Evolutionary conservation across 2,797 vertebrate species (phyloP).

Genomic region (Pseudomugil gertrudae): DNA sequence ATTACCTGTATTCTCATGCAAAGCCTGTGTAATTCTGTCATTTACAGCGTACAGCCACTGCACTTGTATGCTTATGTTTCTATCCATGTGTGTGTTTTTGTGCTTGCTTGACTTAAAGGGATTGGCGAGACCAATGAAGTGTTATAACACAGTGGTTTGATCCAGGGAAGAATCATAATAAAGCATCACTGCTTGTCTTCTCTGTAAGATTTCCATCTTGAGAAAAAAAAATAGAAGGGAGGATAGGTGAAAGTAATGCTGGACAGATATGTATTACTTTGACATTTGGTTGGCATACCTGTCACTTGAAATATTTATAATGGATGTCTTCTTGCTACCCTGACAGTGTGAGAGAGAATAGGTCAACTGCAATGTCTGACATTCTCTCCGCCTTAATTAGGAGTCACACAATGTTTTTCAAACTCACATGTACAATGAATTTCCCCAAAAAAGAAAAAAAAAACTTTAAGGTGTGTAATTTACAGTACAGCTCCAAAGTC

Average conservation of each 20-base stretch:
- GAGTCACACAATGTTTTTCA: constrained; percentile 26
- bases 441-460: neutral
- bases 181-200: constrained; percentile 32
- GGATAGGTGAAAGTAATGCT: constrained; percentile 48
- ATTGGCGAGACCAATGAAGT: constrained; percentile 31
- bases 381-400: constrained; percentile 53
- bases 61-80: constrained; percentile 33
- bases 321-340: constrained; percentile 53
- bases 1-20: constrained; percentile 71
- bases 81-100: constrained; percentile 17
- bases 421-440: neutral
- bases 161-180: constrained; percentile 49
- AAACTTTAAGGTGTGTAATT: neutral
- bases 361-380: constrained; percentile 52
- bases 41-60: constrained; percentile 37
- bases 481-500: neutral
- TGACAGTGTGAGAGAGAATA: constrained; percentile 44
- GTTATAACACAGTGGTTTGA: constrained; percentile 41
- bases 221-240: constrained; percentile 27
- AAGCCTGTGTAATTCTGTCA: constrained; percentile 67
- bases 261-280: constrained; percentile 56
- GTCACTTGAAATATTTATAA: constrained; percentile 71
- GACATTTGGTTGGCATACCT: constrained; percentile 66
- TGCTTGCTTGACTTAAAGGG: constrained; percentile 18
- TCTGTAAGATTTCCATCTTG: constrained; percentile 26